Conservation (phyloP, 2,888 invertebrate genomes). For the Coremacera marginata region DNA sequence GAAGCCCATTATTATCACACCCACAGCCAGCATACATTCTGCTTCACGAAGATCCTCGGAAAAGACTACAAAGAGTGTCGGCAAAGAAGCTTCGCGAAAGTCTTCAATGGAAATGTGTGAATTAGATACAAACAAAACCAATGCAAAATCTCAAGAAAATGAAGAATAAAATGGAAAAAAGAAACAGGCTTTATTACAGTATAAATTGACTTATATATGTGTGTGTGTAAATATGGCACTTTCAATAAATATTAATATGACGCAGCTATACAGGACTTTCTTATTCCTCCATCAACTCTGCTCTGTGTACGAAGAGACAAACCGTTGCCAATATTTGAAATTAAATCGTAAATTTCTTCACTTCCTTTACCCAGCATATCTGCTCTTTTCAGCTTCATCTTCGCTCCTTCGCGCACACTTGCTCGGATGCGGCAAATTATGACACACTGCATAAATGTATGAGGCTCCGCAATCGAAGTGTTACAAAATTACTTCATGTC, state of each 20-base stretch:
- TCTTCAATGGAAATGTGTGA: slow-evolving; percentile 56
- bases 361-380: neutral
- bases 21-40: slow-evolving; percentile 53
- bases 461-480: slow-evolving; percentile 34
- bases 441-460: slow-evolving; percentile 41
- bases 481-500: slow-evolving; percentile 11
- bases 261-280: neutral
- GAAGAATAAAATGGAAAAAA: slow-evolving; percentile 7
- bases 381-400: neutral
- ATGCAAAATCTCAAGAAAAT: slow-evolving; percentile 3
- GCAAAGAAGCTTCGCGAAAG: slow-evolving; percentile 51
- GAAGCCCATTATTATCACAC: slow-evolving; percentile 56
- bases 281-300: no score
- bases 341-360: slow-evolving; percentile 34
- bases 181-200: neutral
- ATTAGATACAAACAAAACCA: slow-evolving; percentile 40
- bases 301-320: neutral
- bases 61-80: slow-evolving; percentile 53
- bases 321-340: slow-evolving; percentile 32
- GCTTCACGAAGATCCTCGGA: slow-evolving; percentile 55
- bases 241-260: neutral
- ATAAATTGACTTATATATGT: neutral
- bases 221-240: neutral
- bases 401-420: neutral
- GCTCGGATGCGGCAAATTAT: slow-evolving; percentile 32